phyloP scores from a whole-genome alignment of 2,888 invertebrate species.

The Nineta flava region DNA sequence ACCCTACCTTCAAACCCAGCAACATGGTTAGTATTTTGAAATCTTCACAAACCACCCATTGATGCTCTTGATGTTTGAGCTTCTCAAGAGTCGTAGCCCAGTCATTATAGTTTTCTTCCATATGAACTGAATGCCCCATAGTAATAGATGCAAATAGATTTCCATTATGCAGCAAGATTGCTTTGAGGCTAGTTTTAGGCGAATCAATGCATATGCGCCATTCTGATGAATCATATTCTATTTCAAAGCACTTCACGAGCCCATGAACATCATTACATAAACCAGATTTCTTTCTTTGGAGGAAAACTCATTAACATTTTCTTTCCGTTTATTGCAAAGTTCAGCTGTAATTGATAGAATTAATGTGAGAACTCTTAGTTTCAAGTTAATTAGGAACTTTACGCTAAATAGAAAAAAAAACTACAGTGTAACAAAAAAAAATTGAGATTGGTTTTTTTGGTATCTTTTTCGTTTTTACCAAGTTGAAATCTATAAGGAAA shows the following conservation, averaged over 20 bases:
- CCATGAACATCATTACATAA: conserved; percentile 13
- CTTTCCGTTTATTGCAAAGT: no score
- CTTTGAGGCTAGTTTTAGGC: conserved; percentile 13
- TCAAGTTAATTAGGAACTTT: no score
- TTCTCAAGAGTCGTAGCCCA: conserved; percentile 6
- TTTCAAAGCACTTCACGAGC: conserved; percentile 12
- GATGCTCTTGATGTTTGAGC: conserved; percentile 7
- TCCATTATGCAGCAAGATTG: conserved; percentile 15
- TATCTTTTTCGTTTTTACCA: no score
- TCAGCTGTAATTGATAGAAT: no score
- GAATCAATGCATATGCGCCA: conserved; percentile 14
- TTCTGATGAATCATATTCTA: conserved; percentile 10
- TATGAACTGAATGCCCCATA: no score
- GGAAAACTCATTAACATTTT: conserved; percentile 10
- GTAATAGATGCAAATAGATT: conserved; percentile 18
- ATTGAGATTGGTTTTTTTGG: no score
- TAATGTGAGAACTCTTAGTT: no score
- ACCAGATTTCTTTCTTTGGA: conserved; percentile 13
- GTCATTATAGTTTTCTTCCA: conserved; percentile 14
- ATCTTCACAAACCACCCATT: conserved; percentile 14
- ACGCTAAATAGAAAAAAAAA: no score
- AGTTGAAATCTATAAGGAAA: no score
- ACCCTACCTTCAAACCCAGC: conserved; percentile 15
- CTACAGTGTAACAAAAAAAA: no score
- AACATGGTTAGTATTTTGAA: conserved; percentile 19